A percentile compares a stretch with the other conserved stretches of the same genome.
Conservation (phyloP, 2,888 invertebrate genomes). For the Lycia hirtaria region DNA sequence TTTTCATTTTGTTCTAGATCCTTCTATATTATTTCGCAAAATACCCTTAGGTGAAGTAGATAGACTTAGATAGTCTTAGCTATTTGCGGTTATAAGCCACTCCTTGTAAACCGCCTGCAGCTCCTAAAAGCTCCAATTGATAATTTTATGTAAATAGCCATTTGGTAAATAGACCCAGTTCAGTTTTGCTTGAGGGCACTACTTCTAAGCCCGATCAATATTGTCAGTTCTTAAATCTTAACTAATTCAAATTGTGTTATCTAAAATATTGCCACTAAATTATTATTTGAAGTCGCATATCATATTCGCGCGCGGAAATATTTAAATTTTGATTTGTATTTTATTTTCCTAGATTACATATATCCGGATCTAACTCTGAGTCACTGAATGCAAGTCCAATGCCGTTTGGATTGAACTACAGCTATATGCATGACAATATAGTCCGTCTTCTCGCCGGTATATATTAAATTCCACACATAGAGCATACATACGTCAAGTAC, state of each 20-base stretch:
- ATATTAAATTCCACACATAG: slow-evolving; percentile 34
- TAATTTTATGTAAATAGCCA: slow-evolving; percentile 20
- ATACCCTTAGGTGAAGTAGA: neutral
- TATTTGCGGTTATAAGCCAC: slow-evolving; percentile 8
- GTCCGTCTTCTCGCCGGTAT: slow-evolving; percentile 22
- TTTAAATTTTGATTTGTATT: too few relatives aligned
- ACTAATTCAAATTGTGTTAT: neutral
- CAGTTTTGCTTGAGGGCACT: slow-evolving; percentile 18
- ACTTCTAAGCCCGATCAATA: slow-evolving; percentile 6
- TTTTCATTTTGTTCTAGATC: neutral
- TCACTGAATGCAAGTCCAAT: slow-evolving; percentile 13
- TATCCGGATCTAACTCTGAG: slow-evolving; percentile 13
- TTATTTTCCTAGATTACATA: too few relatives aligned
- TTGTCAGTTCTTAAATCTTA: neutral
- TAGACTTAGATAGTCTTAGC: slow-evolving; percentile 8
- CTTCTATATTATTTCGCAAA: neutral
- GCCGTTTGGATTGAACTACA: slow-evolving; percentile 28
- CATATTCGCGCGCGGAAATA: too few relatives aligned
- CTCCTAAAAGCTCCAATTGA: slow-evolving; percentile 10
- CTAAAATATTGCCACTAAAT: neutral
- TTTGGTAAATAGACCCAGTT: slow-evolving; percentile 12
- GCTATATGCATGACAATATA: slow-evolving; percentile 34
- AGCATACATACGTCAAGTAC: slow-evolving; percentile 5
- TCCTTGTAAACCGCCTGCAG: slow-evolving; percentile 28
- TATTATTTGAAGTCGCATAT: too few relatives aligned